These are phyloP conservation scores for Kryptolebias ocellatus DNA, from an alignment of 2,797 vertebrate species.

Conservation along the genomic window DNA sequence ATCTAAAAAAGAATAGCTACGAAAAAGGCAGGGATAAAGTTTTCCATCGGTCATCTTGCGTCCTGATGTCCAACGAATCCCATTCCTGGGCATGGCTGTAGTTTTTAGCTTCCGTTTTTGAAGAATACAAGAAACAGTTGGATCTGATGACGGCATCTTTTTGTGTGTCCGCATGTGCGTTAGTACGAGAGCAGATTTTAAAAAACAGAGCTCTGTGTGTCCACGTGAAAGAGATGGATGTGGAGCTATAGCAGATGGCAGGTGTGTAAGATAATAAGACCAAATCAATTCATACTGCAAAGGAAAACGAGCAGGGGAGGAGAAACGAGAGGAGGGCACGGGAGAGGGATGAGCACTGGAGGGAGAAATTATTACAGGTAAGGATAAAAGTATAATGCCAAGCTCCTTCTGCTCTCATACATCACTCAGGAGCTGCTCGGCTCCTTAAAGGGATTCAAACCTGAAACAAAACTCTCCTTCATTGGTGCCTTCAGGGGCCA, in stretches of 20 bases:
- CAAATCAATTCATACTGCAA: conserved; percentile 71
- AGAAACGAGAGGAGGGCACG: conserved; percentile 32
- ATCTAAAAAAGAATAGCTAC: no score
- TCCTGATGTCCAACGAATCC: neutral
- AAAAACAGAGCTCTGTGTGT: conserved; percentile 49
- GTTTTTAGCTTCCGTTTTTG: conserved; percentile 61
- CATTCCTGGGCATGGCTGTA: conserved; percentile 57
- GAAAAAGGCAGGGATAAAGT: no score
- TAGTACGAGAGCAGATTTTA: neutral
- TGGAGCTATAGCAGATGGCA: conserved; percentile 66
- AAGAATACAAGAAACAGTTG: conserved; percentile 67
- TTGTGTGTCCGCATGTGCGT: conserved; percentile 44
- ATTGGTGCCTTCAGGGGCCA: conserved; percentile 46
- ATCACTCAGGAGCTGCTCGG: conserved; percentile 40
- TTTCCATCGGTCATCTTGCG: no score
- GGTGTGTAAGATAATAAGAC: conserved; percentile 74
- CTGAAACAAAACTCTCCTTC: conserved; percentile 57
- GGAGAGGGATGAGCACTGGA: conserved; percentile 47
- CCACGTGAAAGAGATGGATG: conserved; percentile 54
- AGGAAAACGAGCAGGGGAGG: conserved; percentile 23
- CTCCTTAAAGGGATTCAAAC: conserved; percentile 56
- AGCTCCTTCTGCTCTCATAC: conserved; percentile 49
- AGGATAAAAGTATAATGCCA: conserved; percentile 60
- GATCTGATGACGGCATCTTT: conserved; percentile 66
- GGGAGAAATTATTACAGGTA: conserved; percentile 61